A percentile compares a stretch with the other conserved stretches of the same genome.
phyloP scores from a whole-genome alignment of 2,888 invertebrate genomes.

The Dorcus hopei region DNA sequence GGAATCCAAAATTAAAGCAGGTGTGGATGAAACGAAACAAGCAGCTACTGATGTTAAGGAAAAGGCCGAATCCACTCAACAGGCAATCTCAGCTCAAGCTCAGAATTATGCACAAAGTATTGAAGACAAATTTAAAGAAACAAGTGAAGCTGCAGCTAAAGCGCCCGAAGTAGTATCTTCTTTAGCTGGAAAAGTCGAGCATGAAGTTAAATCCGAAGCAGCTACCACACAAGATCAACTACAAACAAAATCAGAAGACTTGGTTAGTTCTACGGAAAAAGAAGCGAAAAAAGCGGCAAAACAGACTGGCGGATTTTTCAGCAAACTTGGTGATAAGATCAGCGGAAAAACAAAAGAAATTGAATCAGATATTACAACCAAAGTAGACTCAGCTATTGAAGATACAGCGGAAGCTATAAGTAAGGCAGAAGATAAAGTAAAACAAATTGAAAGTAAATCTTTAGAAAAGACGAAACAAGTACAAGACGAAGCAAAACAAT shows the following conservation, averaged over 20 bases:
- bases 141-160: neutral
- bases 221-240: neutral
- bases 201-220: neutral
- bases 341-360: constrained; percentile 21
- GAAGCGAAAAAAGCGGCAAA: constrained; percentile 7
- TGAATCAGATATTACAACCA: constrained; percentile 2
- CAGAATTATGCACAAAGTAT: neutral
- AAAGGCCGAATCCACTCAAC: neutral
- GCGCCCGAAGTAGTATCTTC: neutral
- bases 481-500: neutral
- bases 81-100: neutral
- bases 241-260: neutral
- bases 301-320: constrained; percentile 19
- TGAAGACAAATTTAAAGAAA: constrained; percentile 6
- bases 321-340: constrained; percentile 22
- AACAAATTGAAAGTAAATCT: constrained; percentile 4
- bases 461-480: neutral
- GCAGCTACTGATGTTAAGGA: neutral
- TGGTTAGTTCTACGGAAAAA: constrained; percentile 5
- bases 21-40: neutral
- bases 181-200: neutral
- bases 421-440: neutral
- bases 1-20: neutral
- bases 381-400: neutral
- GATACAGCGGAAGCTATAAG: neutral